A percentile compares a stretch with the other conserved stretches of the same genome.
These are phyloP conservation scores for Hybos culiciformis DNA, from an alignment of 2,888 invertebrate species.

Conservation along the genomic window DNA sequence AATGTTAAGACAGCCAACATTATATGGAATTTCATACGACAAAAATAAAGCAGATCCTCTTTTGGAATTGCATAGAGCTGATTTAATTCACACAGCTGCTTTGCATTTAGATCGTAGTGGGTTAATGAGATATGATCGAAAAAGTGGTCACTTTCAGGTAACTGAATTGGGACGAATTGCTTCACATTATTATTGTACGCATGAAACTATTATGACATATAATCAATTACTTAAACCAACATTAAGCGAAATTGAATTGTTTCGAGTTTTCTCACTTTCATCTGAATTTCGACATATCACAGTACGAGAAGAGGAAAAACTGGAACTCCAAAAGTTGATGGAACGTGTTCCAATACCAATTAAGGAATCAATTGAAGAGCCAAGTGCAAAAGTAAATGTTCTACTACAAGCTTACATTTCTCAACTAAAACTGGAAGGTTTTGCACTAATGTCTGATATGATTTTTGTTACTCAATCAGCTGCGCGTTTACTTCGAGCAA, in stretches of 20 bases:
- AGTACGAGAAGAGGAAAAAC: conserved; percentile 90
- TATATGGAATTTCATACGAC: conserved; percentile 80
- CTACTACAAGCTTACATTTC: conserved; percentile 96
- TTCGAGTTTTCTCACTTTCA: conserved; percentile 95
- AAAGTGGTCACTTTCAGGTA: conserved; percentile 74
- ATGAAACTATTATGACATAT: conserved; percentile 93
- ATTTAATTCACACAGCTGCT: conserved; percentile 92
- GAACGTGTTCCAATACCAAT: conserved; percentile 96
- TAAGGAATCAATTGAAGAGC: conserved; percentile 96
- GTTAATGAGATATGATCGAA: conserved; percentile 89
- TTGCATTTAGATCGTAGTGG: conserved; percentile 82
- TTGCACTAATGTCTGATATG: conserved; percentile 98
- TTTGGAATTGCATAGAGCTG: conserved; percentile 81
- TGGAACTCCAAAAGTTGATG: conserved; percentile 84
- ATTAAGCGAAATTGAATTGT: conserved; percentile 92
- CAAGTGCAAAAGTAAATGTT: conserved; percentile 88
- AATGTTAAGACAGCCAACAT: conserved; percentile 78
- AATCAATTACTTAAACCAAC: conserved; percentile 94
- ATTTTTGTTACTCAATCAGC: conserved; percentile 98
- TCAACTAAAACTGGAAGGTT: conserved; percentile 93
- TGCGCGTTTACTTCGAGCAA: conserved; percentile 83
- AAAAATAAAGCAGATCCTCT: conserved; percentile 67
- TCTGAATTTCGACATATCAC: conserved; percentile 89
- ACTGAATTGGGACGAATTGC: conserved; percentile 96
- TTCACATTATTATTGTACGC: conserved; percentile 95